These are phyloP conservation scores for Oscheius sp. DNA, from an alignment of 1,140 invertebrate species.

Conservation along the genomic window DNA sequence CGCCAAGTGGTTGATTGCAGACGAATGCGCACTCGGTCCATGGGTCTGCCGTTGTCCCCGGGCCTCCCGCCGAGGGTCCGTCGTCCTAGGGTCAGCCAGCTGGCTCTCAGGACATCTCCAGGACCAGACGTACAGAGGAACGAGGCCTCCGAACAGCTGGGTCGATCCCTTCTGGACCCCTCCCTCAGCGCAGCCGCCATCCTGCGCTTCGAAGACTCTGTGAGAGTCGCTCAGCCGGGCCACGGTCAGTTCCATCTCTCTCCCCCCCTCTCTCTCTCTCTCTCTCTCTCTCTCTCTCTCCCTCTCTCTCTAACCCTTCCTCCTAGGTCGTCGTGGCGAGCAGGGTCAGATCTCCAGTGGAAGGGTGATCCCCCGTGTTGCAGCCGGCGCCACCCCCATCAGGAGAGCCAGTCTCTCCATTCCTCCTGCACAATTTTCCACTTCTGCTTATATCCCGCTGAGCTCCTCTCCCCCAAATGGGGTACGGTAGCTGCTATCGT, in stretches of 20 bases:
- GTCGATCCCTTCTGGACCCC: neutral
- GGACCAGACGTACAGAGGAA: neutral
- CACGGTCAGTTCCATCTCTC: neutral
- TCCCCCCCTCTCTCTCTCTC: neutral
- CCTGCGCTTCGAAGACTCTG: conserved; percentile 1
- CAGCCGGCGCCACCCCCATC: neutral
- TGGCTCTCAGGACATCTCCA: neutral
- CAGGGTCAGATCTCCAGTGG: conserved; percentile 3
- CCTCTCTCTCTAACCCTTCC: neutral
- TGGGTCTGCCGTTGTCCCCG: neutral
- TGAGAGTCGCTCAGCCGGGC: neutral
- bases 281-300: neutral
- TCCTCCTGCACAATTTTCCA: neutral
- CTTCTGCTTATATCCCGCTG: neutral
- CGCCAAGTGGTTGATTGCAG: too few species aligned
- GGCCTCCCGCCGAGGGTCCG: neutral
- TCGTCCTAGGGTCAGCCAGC: neutral
- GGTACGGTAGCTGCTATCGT: neutral
- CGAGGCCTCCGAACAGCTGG: neutral
- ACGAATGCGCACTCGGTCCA: neutral
- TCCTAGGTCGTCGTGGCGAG: neutral
- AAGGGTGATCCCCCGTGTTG: neutral
- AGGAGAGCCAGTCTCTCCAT: neutral
- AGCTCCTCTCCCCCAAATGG: neutral
- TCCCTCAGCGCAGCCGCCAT: neutral